Conservation (phyloP, 2,113 vertebrate genomes). For the Anguilla japonica region DNA sequence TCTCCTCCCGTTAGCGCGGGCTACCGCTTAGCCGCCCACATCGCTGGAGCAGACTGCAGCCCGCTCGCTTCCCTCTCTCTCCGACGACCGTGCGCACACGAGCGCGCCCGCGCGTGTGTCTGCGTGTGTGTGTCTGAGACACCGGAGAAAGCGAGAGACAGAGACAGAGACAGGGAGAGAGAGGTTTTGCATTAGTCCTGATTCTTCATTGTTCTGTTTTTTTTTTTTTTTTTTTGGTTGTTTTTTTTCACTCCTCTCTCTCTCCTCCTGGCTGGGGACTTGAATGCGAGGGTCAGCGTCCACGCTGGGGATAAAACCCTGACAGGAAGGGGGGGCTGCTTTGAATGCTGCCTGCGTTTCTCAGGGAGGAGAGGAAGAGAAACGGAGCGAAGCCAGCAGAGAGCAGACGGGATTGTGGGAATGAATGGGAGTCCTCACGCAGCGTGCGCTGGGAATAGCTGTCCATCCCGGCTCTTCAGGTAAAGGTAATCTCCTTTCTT, state of each 20-base stretch:
- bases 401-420: conserved; percentile 45
- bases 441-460: conserved; percentile 60
- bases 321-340: conserved; percentile 6
- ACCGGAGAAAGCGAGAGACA: not conserved
- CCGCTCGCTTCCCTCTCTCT: not conserved
- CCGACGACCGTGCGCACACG: not conserved
- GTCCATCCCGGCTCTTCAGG: conserved; percentile 48
- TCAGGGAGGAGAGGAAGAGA: not conserved
- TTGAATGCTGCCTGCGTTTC: conserved; percentile 21
- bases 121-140: not conserved
- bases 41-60: not conserved
- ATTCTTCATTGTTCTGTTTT: not conserved
- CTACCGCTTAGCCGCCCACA: conserved; percentile 26
- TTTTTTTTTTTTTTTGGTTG: not conserved
- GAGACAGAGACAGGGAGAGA: not conserved
- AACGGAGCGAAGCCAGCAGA: conserved; percentile 40
- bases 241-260: not conserved
- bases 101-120: not conserved
- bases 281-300: conserved; percentile 1
- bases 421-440: conserved; percentile 60
- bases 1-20: conserved; percentile 29
- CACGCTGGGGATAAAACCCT: not conserved
- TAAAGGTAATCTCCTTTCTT: conserved; percentile 63
- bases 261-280: not conserved
- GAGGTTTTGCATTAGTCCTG: not conserved